phyloP scores from a whole-genome alignment of 2,888 invertebrate genomes.

The Antheraea assamensis region DNA sequence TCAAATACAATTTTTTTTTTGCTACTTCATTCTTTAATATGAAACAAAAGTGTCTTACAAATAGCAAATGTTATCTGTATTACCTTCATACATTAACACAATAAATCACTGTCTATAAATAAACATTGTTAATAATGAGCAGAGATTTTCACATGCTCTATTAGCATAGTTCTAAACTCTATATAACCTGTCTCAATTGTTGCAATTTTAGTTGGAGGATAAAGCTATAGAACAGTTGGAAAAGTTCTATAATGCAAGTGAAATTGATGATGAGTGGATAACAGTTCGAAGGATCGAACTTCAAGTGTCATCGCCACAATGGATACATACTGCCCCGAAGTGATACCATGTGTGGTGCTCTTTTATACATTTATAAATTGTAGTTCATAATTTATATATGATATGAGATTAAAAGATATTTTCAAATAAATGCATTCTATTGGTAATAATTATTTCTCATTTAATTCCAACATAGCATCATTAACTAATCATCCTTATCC shows the following conservation, averaged over 20 bases:
- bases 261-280: constrained; percentile 87
- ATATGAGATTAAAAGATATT: constrained; percentile 31
- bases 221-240: constrained; percentile 91
- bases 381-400: constrained; percentile 8
- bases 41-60: neutral
- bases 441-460: neutral
- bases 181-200: constrained; percentile 1
- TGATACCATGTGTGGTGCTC: constrained; percentile 57
- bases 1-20: neutral
- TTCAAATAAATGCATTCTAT: constrained; percentile 28
- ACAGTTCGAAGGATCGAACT: constrained; percentile 85
- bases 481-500: neutral
- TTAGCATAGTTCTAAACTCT: neutral
- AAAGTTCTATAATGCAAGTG: constrained; percentile 87
- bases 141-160: too few species aligned
- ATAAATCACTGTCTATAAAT: neutral
- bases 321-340: constrained; percentile 78
- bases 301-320: constrained; percentile 82
- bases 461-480: neutral
- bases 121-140: neutral
- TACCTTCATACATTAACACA: neutral
- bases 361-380: constrained; percentile 50
- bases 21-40: neutral
- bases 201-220: constrained; percentile 88
- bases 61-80: neutral